Conservation (phyloP, 2,888 invertebrate genomes). For the Lymantria dispar region DNA sequence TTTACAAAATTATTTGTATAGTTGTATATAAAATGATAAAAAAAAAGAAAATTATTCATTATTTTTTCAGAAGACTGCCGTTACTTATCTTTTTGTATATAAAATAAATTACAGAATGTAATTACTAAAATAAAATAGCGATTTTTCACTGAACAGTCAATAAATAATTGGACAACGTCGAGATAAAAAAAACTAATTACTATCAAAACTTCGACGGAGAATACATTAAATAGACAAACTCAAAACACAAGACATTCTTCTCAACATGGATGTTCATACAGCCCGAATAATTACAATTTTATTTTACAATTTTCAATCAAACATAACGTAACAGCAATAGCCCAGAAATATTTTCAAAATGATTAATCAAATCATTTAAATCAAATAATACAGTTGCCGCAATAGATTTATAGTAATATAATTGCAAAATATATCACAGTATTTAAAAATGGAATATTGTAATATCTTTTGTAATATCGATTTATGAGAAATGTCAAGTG, state of each 20-base stretch:
- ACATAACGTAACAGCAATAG: constrained; percentile 66
- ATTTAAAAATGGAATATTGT: constrained; percentile 21
- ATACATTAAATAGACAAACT: constrained; percentile 47
- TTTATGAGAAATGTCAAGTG: constrained; percentile 76
- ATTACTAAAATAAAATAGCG: constrained; percentile 65
- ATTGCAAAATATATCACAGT: constrained; percentile 42
- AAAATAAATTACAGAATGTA: constrained; percentile 53
- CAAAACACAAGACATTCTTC: constrained; percentile 74
- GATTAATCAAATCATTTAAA: constrained; percentile 47
- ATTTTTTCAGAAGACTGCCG: constrained; percentile 78
- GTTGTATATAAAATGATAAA: constrained; percentile 59
- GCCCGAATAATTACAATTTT: constrained; percentile 67
- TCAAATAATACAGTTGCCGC: constrained; percentile 62
- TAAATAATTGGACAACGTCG: constrained; percentile 37
- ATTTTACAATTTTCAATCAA: constrained; percentile 46
- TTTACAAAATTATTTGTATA: constrained; percentile 65
- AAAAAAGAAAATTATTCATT: constrained; percentile 51
- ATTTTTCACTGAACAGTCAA: constrained; percentile 66
- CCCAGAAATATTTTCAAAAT: constrained; percentile 68
- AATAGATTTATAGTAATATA: constrained; percentile 71
- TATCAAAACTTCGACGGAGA: constrained; percentile 43
- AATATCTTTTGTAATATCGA: constrained; percentile 45
- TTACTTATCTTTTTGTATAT: constrained; percentile 63
- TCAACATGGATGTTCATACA: constrained; percentile 60
- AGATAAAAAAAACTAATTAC: constrained; percentile 13